These are phyloP conservation scores for Himalopsyche kuldschensis DNA, from an alignment of 2,888 invertebrate species.

Conservation along the genomic window DNA sequence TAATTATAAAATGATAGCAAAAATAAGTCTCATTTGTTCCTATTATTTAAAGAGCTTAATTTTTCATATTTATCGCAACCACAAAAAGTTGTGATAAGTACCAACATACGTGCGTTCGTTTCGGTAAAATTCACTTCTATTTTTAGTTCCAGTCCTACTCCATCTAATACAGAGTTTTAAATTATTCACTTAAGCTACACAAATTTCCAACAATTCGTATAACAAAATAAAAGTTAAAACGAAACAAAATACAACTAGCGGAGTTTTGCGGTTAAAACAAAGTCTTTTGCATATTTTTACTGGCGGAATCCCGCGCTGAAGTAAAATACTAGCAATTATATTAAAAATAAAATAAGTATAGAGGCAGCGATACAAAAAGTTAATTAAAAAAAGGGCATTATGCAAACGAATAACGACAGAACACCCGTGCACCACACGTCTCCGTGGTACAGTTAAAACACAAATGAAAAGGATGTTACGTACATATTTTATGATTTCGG, in stretches of 20 bases:
- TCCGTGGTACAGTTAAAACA: background rate
- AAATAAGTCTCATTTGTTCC: too few species aligned
- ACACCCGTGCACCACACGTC: background rate
- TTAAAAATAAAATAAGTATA: constrained; percentile 3
- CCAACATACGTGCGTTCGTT: too few species aligned
- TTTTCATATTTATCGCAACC: too few species aligned
- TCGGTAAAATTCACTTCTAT: too few species aligned
- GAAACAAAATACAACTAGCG: background rate
- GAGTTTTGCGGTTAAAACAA: background rate
- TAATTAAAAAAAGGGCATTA: constrained; percentile 23
- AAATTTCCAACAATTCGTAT: background rate
- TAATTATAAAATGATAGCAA: too few species aligned
- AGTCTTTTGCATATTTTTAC: background rate
- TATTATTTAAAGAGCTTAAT: too few species aligned
- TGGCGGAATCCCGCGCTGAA: background rate
- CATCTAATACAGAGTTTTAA: background rate
- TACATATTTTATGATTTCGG: background rate
- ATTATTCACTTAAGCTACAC: background rate
- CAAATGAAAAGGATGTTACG: background rate
- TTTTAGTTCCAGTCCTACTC: background rate
- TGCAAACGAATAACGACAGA: constrained; percentile 1
- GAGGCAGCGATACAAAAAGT: constrained; percentile 14
- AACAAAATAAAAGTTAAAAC: background rate
- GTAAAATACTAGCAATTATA: background rate
- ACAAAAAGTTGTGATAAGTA: too few species aligned